Evolutionary conservation across 2,113 vertebrate genomes (phyloP).

Genomic region (Zosterops japonicus): DNA sequence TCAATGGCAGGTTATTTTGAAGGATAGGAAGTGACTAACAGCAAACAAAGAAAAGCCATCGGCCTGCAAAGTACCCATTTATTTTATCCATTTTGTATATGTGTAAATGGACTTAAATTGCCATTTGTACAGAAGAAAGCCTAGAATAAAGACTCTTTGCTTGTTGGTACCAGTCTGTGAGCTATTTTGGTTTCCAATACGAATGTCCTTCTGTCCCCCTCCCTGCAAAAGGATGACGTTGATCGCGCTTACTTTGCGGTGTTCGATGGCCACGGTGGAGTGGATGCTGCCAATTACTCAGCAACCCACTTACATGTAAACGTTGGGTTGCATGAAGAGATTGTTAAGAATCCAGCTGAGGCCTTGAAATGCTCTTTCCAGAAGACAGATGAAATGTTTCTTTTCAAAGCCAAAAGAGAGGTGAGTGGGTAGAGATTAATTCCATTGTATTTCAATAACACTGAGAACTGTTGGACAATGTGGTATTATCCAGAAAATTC

Average conservation of each 20-base stretch:
- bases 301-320: slow-evolving; percentile 85
- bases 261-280: slow-evolving; percentile 93
- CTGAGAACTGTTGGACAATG: neutral
- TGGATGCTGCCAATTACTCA: slow-evolving; percentile 87
- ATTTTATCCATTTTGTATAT: neutral
- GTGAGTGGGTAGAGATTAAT: slow-evolving; percentile 68
- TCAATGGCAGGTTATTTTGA: neutral
- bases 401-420: slow-evolving; percentile 87
- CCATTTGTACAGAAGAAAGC: neutral
- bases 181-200: neutral
- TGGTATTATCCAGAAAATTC: slow-evolving; percentile 3
- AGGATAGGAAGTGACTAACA: neutral
- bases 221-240: slow-evolving; percentile 73
- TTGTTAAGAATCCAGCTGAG: slow-evolving; percentile 72
- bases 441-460: slow-evolving; percentile 1
- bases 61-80: neutral
- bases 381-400: slow-evolving; percentile 88
- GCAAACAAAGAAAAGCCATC: neutral
- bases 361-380: slow-evolving; percentile 85
- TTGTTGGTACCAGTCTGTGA: neutral
- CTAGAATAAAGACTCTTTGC: neutral
- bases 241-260: slow-evolving; percentile 88
- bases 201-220: neutral
- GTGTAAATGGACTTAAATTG: neutral
- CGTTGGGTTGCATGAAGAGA: slow-evolving; percentile 75